Conservation (phyloP, 1,140 invertebrate species). For the Calephelis nemesis region DNA sequence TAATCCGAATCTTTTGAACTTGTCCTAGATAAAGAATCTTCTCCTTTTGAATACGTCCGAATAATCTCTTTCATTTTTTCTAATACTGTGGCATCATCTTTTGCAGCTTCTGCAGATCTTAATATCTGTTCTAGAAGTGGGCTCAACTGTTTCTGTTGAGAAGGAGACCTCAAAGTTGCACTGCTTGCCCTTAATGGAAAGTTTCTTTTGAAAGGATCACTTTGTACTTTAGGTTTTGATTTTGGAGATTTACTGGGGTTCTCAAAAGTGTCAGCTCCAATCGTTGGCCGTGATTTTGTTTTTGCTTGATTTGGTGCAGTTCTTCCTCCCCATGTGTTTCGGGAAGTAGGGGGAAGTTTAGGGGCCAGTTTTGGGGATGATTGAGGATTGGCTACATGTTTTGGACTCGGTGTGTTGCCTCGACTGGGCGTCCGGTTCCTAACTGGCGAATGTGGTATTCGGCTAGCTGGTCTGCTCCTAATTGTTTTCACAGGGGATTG, state of each 20-base stretch:
- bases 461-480: constrained; percentile 53
- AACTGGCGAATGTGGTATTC: constrained; percentile 68
- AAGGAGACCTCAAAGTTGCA: constrained; percentile 80
- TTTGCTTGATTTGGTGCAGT: constrained; percentile 64
- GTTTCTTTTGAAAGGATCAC: constrained; percentile 81
- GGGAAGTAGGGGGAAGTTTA: constrained; percentile 65
- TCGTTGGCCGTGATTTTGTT: constrained; percentile 78
- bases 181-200: constrained; percentile 82
- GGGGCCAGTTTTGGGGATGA: constrained; percentile 66
- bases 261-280: constrained; percentile 85
- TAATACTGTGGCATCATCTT: constrained; percentile 84
- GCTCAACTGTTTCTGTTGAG: constrained; percentile 79
- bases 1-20: constrained; percentile 82
- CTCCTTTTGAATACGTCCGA: constrained; percentile 81
- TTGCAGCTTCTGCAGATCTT: constrained; percentile 83
- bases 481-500: constrained; percentile 63
- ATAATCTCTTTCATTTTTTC: constrained; percentile 86
- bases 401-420: constrained; percentile 69
- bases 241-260: constrained; percentile 78
- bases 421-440: constrained; percentile 71
- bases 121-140: constrained; percentile 86
- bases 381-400: constrained; percentile 54
- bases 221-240: constrained; percentile 56
- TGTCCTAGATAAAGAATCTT: constrained; percentile 66
- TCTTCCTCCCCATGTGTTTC: constrained; percentile 86